Evolutionary conservation across 1,140 invertebrate species (phyloP).

Genomic region (Gonioctena quinquepunctata): DNA sequence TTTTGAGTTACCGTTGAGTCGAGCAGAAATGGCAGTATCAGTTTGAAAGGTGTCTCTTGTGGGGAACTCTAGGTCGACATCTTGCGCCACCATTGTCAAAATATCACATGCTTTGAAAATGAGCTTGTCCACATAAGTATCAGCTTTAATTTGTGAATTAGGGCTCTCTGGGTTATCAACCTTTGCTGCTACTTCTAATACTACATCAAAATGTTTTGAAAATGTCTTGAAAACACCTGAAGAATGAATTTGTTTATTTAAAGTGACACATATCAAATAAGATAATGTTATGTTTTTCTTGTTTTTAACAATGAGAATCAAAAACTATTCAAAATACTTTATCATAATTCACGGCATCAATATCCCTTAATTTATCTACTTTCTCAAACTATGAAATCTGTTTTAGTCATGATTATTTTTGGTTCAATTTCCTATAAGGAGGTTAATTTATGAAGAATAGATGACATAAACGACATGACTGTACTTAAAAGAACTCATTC

Average conservation of each 20-base stretch:
- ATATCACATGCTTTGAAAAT: constrained; percentile 85
- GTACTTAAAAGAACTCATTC: too few relatives aligned
- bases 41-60: constrained; percentile 84
- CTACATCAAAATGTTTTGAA: constrained; percentile 73
- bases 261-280: not conserved
- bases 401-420: too few relatives aligned
- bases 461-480: too few relatives aligned
- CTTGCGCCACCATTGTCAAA: constrained; percentile 74
- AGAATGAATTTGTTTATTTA: constrained; percentile 8
- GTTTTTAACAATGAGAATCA: too few relatives aligned
- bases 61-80: constrained; percentile 87
- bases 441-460: too few relatives aligned
- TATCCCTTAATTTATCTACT: too few relatives aligned
- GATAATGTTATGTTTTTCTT: too few relatives aligned
- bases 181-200: constrained; percentile 81
- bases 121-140: constrained; percentile 77
- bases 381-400: constrained; percentile 81
- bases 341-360: too few relatives aligned
- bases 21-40: constrained; percentile 69
- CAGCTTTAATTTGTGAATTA: constrained; percentile 60
- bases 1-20: constrained; percentile 62
- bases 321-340: too few relatives aligned
- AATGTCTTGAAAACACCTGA: constrained; percentile 80
- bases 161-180: constrained; percentile 64
- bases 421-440: too few relatives aligned